These are phyloP conservation scores for Halcyon badia DNA, from an alignment of 2,797 vertebrate genomes.

Conservation along the genomic window DNA sequence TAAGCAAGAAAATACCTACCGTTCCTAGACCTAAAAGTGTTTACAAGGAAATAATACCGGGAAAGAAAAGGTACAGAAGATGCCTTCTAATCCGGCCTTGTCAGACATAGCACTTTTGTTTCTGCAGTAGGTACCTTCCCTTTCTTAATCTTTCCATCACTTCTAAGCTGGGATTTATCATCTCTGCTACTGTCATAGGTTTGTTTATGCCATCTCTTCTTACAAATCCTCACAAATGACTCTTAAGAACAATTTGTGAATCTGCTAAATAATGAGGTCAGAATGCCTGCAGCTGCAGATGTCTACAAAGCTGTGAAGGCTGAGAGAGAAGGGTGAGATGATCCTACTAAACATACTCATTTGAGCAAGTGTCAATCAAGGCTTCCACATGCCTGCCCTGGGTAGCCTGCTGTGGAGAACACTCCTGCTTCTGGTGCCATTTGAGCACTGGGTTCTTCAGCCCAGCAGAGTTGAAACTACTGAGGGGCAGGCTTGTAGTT, in stretches of 20 bases:
- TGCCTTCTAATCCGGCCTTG: not conserved
- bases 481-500: not conserved
- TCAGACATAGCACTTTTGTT: not conserved
- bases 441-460: not conserved
- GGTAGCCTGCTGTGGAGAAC: accelerated
- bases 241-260: not conserved
- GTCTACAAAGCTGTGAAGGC: not conserved
- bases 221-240: not conserved
- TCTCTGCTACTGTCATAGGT: not conserved
- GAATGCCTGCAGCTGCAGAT: not conserved
- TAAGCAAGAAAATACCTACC: not conserved
- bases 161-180: not conserved
- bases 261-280: not conserved
- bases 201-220: not conserved
- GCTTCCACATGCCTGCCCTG: accelerated
- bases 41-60: not conserved
- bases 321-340: not conserved
- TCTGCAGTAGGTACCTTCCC: not conserved
- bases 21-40: not conserved
- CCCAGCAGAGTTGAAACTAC: accelerated
- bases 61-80: not conserved
- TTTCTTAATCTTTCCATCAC: not conserved
- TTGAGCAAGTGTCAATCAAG: not conserved
- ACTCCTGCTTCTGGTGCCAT: not conserved
- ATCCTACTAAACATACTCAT: not conserved